Base-by-base conservation (phyloP, 2,113 vertebrate species). In the Benitochromis conjunctus region DNA sequence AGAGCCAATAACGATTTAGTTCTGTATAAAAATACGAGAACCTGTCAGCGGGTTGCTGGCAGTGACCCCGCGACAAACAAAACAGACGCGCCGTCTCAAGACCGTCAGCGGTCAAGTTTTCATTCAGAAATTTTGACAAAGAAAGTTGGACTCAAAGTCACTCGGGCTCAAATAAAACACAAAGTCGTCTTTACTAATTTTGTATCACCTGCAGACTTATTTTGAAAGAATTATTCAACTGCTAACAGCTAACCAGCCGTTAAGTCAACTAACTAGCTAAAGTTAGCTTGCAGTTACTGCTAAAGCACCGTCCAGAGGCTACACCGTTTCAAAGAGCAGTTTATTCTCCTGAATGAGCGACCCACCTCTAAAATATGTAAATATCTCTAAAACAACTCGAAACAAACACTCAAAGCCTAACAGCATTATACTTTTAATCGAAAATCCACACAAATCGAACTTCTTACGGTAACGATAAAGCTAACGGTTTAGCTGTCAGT, bases 401-500 rank as follows among this genome's bases (percentile, higher is more conserved):
- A 1, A 7, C 1, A 1, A 26, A 41, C 4, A 5, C 34, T 6
- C 3, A 3, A 19, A 16, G 7, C 7, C 19, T 13, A 51, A 34
- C 31, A 53, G 6, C 18, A 13, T 18, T 53, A 1, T 11, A 21
- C 6, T 8, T 24, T 76, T 4, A 43, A 43, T 4, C 1, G 5
- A 41, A 16, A 82, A 41, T 6, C 19, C 36, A 14, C 24, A 19
- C 51, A 78, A 60, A 7, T 58, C 54, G 11, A 38, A 85, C 80
- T 85, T 62, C 43, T 80, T 3, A 3, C 12, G 85, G 74, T 62
- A 87, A 41, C 5, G 88, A 9, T 34, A 29, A 89, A 86, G 91
- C 93, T 92, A 93, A 89, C 79, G 6, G 5, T 58, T 79, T 94
- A 93, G 92, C 93, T 86, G 88, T 69, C 85, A 91, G 85, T 93